Evolutionary conservation across 2,888 invertebrate genomes (phyloP).

Genomic region (Pelosia muscerda): DNA sequence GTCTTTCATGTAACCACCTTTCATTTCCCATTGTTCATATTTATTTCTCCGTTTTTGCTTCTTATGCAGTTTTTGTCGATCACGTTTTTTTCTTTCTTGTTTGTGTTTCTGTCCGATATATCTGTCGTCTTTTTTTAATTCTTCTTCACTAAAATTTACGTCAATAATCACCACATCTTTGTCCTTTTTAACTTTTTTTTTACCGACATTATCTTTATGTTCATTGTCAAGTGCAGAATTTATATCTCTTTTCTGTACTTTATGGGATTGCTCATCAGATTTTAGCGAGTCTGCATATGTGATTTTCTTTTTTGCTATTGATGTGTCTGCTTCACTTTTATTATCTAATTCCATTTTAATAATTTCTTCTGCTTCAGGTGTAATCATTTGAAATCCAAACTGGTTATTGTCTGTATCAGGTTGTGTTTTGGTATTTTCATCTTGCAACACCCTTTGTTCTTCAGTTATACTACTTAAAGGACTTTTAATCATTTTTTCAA

Average conservation of each 20-base stretch:
- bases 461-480: conserved; percentile 56
- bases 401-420: conserved; percentile 19
- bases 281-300: conserved; percentile 78
- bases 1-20: conserved; percentile 76
- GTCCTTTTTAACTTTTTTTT: conserved; percentile 58
- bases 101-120: conserved; percentile 69
- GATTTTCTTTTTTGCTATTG: conserved; percentile 57
- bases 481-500: conserved; percentile 56
- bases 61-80: conserved; percentile 72
- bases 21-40: conserved; percentile 82
- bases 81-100: conserved; percentile 72
- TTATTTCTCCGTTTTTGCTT: conserved; percentile 79
- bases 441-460: conserved; percentile 50
- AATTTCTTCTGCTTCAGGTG: conserved; percentile 32
- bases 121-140: conserved; percentile 76
- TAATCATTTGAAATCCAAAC: conserved; percentile 28
- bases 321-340: conserved; percentile 29
- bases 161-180: conserved; percentile 50
- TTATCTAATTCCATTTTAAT: conserved; percentile 26
- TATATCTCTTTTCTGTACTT: conserved; percentile 51
- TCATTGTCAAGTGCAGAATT: conserved; percentile 63
- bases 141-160: conserved; percentile 67
- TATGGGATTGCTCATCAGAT: conserved; percentile 49
- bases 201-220: conserved; percentile 77
- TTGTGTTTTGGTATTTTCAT: conserved; percentile 45